Conservation (phyloP, 2,113 vertebrate species). For the Lepidothrix coronata region DNA sequence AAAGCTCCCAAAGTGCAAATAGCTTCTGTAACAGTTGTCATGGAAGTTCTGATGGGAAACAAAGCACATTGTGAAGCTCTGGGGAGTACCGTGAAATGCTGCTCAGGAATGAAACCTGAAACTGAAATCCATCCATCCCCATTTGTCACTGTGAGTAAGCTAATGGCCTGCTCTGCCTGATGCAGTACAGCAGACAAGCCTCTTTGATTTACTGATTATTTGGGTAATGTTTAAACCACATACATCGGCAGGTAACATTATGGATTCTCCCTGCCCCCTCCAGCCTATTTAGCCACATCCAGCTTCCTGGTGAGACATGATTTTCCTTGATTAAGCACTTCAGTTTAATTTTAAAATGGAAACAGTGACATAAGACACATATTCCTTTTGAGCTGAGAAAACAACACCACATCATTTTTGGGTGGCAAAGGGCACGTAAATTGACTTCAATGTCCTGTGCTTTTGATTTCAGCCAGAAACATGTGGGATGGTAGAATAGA, state of each 20-base stretch:
- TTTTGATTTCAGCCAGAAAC: background rate
- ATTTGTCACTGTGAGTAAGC: constrained; percentile 11
- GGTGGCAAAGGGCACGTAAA: background rate
- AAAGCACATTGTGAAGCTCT: background rate
- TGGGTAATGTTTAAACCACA: background rate
- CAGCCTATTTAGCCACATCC: background rate
- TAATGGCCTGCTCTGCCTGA: constrained; percentile 4
- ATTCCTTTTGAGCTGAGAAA: background rate
- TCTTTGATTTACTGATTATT: constrained; percentile 35
- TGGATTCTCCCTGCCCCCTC: background rate
- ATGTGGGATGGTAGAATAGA: background rate
- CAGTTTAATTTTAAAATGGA: constrained; percentile 32
- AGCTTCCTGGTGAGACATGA: constrained; percentile 1
- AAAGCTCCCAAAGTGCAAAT: background rate
- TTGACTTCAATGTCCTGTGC: background rate
- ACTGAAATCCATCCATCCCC: background rate
- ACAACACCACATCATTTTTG: background rate
- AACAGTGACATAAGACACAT: background rate
- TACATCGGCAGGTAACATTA: background rate
- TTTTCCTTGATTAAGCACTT: constrained; percentile 48
- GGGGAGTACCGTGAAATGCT: background rate
- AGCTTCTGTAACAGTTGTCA: background rate
- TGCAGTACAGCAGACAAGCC: background rate
- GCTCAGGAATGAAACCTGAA: constrained; percentile 29
- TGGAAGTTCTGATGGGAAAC: background rate